These are phyloP conservation scores for Bergia puertoricense DNA, from an alignment of 92 coral and sea anemone genomes.

Conservation along the genomic window DNA sequence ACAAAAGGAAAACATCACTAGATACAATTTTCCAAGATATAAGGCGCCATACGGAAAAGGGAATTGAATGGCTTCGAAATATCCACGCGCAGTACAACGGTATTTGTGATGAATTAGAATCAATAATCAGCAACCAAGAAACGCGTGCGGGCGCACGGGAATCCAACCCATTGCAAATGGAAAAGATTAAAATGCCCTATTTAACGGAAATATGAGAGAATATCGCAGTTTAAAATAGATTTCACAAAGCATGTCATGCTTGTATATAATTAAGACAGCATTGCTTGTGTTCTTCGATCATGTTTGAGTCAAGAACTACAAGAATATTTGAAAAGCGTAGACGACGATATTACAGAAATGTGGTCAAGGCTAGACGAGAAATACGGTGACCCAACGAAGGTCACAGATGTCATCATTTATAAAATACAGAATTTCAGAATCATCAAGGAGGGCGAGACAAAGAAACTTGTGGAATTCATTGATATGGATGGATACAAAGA, in stretches of 20 bases:
- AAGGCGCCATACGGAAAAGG: too few species aligned
- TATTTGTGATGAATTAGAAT: too few species aligned
- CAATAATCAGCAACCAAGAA: too few species aligned
- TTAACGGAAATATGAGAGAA: neutral
- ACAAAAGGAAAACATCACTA: too few species aligned
- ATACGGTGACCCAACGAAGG: constrained; percentile 46
- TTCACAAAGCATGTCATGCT: constrained; percentile 54
- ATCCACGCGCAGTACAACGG: too few species aligned
- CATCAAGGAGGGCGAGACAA: constrained; percentile 36
- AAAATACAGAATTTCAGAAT: constrained; percentile 3
- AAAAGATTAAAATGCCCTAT: constrained; percentile 9
- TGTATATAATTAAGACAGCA: constrained; percentile 42
- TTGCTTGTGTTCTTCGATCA: constrained; percentile 45
- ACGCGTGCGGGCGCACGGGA: too few species aligned
- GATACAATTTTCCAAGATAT: too few species aligned
- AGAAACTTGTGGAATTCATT: constrained; percentile 51
- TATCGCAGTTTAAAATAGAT: constrained; percentile 53
- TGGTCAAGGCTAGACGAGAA: constrained; percentile 39
- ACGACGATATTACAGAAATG: constrained; percentile 42
- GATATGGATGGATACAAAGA: constrained; percentile 53
- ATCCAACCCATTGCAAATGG: neutral
- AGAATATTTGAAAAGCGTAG: constrained; percentile 26
- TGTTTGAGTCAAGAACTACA: constrained; percentile 51
- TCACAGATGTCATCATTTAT: constrained; percentile 38
- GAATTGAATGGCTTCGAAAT: too few species aligned